Evolutionary conservation across 2,797 vertebrate species (phyloP).

Genomic region (Falco columbarius): DNA sequence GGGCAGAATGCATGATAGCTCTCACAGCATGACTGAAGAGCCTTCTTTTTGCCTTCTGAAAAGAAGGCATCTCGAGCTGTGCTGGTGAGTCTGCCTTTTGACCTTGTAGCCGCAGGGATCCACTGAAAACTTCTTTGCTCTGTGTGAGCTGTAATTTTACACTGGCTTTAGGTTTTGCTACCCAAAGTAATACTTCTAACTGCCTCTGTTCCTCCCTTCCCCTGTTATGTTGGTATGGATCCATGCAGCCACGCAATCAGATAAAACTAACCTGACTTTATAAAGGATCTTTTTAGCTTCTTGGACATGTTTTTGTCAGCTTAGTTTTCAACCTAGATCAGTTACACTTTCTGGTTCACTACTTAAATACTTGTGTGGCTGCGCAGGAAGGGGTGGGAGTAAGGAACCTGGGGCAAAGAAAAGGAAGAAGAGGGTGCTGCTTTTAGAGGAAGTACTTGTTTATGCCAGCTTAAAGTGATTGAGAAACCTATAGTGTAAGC

Average conservation of each 20-base stretch:
- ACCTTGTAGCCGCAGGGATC: background rate
- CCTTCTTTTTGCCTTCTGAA: background rate
- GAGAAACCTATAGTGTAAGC: background rate
- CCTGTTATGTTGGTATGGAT: rapidly evolving
- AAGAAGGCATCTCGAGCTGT: background rate
- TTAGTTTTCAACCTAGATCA: background rate
- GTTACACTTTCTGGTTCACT: background rate
- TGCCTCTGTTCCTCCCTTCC: background rate
- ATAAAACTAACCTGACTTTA: background rate
- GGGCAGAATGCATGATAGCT: background rate
- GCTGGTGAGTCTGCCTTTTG: background rate
- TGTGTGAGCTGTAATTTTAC: background rate
- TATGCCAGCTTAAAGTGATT: background rate
- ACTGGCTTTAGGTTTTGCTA: background rate
- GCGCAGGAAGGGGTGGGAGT: constrained; percentile 9
- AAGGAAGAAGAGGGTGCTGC: background rate
- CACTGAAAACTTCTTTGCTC: background rate
- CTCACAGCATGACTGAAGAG: background rate
- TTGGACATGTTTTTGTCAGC: background rate
- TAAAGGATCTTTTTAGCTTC: background rate
- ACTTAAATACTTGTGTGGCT: background rate
- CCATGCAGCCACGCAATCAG: background rate
- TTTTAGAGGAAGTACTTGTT: constrained; percentile 37
- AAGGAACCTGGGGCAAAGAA: constrained; percentile 10
- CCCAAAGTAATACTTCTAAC: background rate